These are phyloP conservation scores for Trichosurus vulpecula DNA, from an alignment of 2,797 vertebrate species.

Conservation along the genomic window DNA sequence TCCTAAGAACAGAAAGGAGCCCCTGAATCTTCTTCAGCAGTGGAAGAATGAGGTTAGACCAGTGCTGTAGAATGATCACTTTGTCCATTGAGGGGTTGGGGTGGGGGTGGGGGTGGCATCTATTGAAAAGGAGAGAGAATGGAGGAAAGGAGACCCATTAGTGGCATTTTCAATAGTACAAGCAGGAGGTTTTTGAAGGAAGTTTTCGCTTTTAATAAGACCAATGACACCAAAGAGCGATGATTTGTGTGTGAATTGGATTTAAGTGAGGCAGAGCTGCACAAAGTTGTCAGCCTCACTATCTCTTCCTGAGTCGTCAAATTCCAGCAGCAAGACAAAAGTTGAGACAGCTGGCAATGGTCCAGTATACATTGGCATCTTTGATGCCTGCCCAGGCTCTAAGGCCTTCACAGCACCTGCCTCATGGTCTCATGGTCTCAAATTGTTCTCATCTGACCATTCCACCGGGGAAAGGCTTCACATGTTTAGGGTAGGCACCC, in stretches of 20 bases:
- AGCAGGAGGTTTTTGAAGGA: too few relatives aligned
- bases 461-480: too few relatives aligned
- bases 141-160: background rate
- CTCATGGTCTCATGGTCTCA: too few relatives aligned
- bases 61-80: background rate
- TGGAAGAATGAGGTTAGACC: background rate
- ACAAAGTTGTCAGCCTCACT: background rate
- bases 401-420: too few relatives aligned
- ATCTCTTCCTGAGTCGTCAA: background rate
- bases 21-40: background rate
- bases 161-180: background rate
- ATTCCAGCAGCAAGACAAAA: background rate
- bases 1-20: background rate
- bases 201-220: too few relatives aligned
- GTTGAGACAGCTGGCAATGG: background rate
- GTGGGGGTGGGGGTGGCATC: background rate
- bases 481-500: too few relatives aligned
- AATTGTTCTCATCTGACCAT: too few relatives aligned
- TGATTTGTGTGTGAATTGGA: background rate
- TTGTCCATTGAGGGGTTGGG: background rate
- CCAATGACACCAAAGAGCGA: accelerated
- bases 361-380: background rate
- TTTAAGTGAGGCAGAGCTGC: background rate
- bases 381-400: background rate
- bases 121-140: background rate